Conservation (phyloP, 2,113 vertebrate genomes). For the Coryphaenoides rupestris region DNA sequence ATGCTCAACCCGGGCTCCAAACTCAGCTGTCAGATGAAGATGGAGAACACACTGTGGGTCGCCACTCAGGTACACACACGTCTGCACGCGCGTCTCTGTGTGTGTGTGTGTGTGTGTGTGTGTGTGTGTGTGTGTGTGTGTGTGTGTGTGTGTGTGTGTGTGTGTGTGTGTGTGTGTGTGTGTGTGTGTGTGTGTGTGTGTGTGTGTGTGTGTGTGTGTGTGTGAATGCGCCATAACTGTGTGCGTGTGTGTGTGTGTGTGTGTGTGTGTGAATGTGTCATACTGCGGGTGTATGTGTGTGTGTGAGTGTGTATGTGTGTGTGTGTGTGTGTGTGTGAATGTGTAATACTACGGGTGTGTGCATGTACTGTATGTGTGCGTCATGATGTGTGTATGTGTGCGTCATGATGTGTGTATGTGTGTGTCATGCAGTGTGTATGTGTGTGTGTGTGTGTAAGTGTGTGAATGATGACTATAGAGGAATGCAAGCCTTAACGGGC, state of each 20-base stretch:
- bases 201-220: background rate
- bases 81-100: background rate
- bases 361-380: too few relatives aligned
- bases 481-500: too few relatives aligned
- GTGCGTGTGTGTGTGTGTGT: too few relatives aligned
- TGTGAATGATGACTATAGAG: background rate
- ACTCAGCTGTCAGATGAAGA: conserved; percentile 88
- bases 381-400: too few relatives aligned
- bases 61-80: conserved; percentile 82
- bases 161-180: too few relatives aligned
- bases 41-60: conserved; percentile 86
- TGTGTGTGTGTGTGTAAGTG: background rate
- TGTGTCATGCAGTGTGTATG: background rate
- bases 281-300: too few relatives aligned
- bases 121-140: background rate
- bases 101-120: background rate
- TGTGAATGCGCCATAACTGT: too few relatives aligned
- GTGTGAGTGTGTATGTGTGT: too few relatives aligned
- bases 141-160: too few relatives aligned
- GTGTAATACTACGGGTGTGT: too few relatives aligned
- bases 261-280: too few relatives aligned
- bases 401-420: background rate
- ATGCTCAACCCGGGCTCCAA: conserved; percentile 85
- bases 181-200: background rate
- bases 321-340: too few relatives aligned